Conservation (phyloP, 2,113 vertebrate species). For the Euleptes europaea region DNA sequence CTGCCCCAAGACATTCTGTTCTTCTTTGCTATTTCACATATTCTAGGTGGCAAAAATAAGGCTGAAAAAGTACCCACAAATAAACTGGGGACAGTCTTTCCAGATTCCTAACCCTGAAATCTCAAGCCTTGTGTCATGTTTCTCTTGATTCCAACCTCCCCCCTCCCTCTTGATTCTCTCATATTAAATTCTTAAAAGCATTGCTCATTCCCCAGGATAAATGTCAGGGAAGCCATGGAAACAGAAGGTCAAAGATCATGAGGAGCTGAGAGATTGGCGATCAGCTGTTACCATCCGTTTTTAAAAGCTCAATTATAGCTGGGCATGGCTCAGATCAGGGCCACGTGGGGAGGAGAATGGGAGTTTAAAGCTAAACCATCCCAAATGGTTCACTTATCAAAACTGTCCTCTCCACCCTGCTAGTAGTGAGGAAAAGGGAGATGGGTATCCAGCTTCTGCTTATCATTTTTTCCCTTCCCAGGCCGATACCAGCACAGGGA, state of each 20-base stretch:
- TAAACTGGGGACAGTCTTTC: not conserved
- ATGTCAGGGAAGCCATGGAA: not conserved
- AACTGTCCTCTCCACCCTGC: too few species aligned
- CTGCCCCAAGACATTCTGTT: too few species aligned
- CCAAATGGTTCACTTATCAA: too few species aligned
- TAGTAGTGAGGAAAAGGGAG: too few species aligned
- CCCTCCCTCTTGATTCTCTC: not conserved
- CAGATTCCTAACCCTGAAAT: not conserved
- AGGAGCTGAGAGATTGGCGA: too few species aligned
- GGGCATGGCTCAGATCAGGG: not conserved
- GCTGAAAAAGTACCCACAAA: not conserved
- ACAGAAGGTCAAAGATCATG: not conserved
- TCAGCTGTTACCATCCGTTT: too few species aligned
- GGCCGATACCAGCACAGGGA: too few species aligned
- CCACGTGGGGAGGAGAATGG: too few species aligned
- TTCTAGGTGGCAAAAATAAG: not conserved
- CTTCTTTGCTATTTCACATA: not conserved
- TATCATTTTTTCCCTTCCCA: too few species aligned
- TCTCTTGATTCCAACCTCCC: not conserved
- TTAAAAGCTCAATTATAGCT: too few species aligned
- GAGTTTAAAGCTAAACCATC: too few species aligned
- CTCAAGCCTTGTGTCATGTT: not conserved
- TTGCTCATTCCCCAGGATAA: slow-evolving; percentile 10
- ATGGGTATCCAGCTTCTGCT: too few species aligned
- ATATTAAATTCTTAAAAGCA: slow-evolving; percentile 4